A percentile compares a stretch with the other conserved stretches of the same genome.
phyloP scores from a whole-genome alignment of 2,888 invertebrate genomes.

The Xanthia togata region DNA sequence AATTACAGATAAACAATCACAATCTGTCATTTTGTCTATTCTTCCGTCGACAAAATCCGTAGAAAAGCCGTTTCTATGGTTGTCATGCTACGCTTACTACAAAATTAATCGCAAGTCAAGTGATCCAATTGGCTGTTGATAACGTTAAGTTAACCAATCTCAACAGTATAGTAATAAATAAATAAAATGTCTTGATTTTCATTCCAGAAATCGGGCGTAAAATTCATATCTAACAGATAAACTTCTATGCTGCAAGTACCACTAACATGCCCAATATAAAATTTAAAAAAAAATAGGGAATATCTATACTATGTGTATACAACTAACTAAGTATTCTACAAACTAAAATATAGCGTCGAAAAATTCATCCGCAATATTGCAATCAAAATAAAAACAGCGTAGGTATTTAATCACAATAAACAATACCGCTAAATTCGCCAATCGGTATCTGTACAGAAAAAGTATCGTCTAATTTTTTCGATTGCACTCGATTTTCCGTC shows the following conservation, averaged over 20 bases:
- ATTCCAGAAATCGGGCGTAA: neutral
- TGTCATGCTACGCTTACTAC: no score
- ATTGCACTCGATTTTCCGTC: slow-evolving; percentile 51
- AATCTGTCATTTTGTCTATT: no score
- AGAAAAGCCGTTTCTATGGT: no score
- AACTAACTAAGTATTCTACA: no score
- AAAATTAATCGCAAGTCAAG: neutral
- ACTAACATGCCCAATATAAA: neutral
- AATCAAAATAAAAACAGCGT: neutral
- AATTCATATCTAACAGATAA: no score
- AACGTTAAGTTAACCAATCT: neutral
- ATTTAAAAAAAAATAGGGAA: no score
- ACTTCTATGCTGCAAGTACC: neutral
- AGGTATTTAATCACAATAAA: neutral
- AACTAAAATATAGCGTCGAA: no score
- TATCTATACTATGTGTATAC: no score
- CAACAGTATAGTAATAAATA: no score
- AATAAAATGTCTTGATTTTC: neutral
- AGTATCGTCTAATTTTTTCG: slow-evolving; percentile 19
- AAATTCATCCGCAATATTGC: no score
- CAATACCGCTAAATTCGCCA: slow-evolving; percentile 12
- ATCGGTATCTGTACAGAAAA: slow-evolving; percentile 17
- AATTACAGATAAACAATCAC: no score
- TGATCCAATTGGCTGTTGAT: neutral
- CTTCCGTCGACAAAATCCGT: no score